Base-by-base conservation (phyloP, 2,888 invertebrate genomes). In the Ormyrus pomaceus region DNA sequence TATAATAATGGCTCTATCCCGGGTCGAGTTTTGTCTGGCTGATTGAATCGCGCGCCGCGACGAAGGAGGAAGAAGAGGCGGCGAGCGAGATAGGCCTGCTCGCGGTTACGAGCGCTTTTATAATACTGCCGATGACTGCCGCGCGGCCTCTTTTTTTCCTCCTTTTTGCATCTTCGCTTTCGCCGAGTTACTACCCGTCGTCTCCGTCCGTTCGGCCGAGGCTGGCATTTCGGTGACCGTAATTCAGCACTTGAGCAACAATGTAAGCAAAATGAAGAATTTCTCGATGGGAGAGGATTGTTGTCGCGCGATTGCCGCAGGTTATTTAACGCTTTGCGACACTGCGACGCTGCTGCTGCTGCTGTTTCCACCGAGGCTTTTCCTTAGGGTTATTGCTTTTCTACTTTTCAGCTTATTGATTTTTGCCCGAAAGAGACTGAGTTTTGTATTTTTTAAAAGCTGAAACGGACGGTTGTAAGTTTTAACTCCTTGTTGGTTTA, bases 211-310 rank as follows among this genome's bases (percentile, higher is more conserved):
- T 4, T 34, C 34, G 34, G 34, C n/a, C 51, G 56, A 46, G 61
- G 51, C 53, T 45, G 76, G 76, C 46, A 69, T 69, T 68, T 48
- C 53, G 46, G 19, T 69, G 69, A 69, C 61, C 68, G 76, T 76
- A 76, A 76, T 76, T 75, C 34, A 19, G 50, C 64, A 64, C 70
- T 77, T 70, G 58, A 51, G 51, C 68, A 76, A 69, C 62, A 56
- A 45, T 77, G 64, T 77, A 70, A 77, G 50, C 62, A 76, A 13
- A 69, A 48, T 6, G 48, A 64, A 48, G 19, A 64, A 55, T 62
- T 53, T 45, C 34, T 53, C 55, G 55, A 4, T 46, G 2, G 45
- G n/a, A 4, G 34, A 34, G 19, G 62, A 50, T 74, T 66, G 34
- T 66, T 74, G 58, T 66, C 58, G 19, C 58, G 19, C 19, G 51